Evolutionary conservation across 2,797 vertebrate species (phyloP), one percentile per base, ranked within the genome.

Genomic region (Liasis olivaceus): DNA sequence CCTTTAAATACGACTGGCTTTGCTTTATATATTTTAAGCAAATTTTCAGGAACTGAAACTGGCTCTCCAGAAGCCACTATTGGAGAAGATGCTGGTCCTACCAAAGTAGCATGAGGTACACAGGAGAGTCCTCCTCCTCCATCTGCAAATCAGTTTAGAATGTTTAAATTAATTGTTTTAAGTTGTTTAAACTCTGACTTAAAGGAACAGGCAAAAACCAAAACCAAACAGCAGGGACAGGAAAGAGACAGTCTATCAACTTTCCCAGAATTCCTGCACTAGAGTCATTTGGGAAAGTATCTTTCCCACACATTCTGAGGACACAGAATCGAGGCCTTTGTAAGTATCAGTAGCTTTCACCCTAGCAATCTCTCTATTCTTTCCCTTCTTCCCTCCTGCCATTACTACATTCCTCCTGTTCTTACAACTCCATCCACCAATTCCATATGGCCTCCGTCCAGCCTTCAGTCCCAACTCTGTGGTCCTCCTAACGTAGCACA

Each of bases 1-100:
- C 99, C 99, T 99, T 98, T 99, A 96, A 99, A 99, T 95, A 99
- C 98, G 96, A 99, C 98, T 3, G 99, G 99, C 93, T 98, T 99
- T 92, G 98, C 98, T 97, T 98, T 98, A 97, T 99, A 99, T 91
- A 98, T 98, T 95, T 99, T 98, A 84, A 99, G 95, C 95, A 99
- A 97, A 96, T 99, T 98, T 95, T 99, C 98, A n/a, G 99, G 99
- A 95, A 99, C 98, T 1, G 98, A 97, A 77, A 99, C 98, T 0
- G 98, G 98, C 90, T 98, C 98, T 94, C 97, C 98, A 0, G 97
- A 97, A n/a, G 97, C 96, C 95, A 96, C 94, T 11, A 97, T 20
- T 0, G 98, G 96, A 94, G 97, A 96, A 93, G 97, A 90, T 90
- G 96, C 84, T 88, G 97, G 87, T 81, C 96, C 98, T 93, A 94